Conservation (phyloP, 2,113 vertebrate genomes). For the Cygnus buccinator region DNA sequence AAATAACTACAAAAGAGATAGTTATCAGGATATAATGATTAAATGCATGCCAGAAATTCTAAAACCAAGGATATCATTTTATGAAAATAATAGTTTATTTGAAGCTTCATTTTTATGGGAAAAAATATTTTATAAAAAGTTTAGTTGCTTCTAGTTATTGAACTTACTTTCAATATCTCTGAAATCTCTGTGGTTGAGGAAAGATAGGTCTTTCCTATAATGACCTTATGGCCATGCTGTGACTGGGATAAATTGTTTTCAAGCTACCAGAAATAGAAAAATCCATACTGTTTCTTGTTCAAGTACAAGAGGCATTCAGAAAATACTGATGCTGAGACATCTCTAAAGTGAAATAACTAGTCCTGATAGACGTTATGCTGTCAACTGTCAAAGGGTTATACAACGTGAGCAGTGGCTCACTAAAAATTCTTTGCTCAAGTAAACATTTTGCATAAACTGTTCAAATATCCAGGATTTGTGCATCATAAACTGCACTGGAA, state of each 20-base stretch:
- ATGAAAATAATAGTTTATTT: not conserved
- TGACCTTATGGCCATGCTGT: not conserved
- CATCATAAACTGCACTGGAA: not conserved
- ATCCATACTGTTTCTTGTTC: not conserved
- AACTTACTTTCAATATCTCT: not conserved
- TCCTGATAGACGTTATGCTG: not conserved
- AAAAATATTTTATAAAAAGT: too few species aligned
- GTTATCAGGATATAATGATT: not conserved
- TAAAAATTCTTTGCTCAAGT: not conserved
- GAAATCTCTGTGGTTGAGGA: not conserved
- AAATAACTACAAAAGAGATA: not conserved
- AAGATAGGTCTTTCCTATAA: not conserved
- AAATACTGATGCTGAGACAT: not conserved
- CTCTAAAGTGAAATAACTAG: not conserved
- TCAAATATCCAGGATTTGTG: not conserved
- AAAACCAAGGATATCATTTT: not conserved
- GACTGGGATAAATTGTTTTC: not conserved
- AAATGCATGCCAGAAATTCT: not conserved
- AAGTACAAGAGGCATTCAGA: not conserved
- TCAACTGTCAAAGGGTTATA: not conserved
- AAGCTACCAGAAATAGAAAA: not conserved
- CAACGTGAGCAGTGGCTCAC: not conserved
- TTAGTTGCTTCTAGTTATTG: not conserved
- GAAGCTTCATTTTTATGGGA: not conserved
- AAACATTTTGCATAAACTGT: not conserved